Evolutionary conservation across 1,140 invertebrate species (phyloP).

Genomic region (Drosophila persimilis): DNA sequence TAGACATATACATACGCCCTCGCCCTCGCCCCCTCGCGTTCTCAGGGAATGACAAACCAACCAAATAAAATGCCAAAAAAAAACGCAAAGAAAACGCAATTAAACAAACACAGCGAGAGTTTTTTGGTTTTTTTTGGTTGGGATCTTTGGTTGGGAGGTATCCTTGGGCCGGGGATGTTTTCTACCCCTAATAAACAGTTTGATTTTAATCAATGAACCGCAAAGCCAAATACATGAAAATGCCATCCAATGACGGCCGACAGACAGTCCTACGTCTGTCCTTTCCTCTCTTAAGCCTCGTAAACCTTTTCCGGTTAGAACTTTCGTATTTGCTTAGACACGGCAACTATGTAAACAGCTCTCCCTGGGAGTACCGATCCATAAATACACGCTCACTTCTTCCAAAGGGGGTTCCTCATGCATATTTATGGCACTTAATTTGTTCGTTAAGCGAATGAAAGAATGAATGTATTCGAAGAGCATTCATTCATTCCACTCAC

Average conservation of each 20-base stretch:
- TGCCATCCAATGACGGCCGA: constrained; percentile 51
- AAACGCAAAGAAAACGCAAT: constrained; percentile 59
- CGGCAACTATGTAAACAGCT: constrained; percentile 62
- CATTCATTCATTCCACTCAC: constrained; percentile 42
- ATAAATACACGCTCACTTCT: not conserved
- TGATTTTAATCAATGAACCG: constrained; percentile 79
- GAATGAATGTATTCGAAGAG: constrained; percentile 32
- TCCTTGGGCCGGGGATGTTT: not conserved
- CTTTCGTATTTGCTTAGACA: constrained; percentile 57
- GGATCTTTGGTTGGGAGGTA: not conserved
- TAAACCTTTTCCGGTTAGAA: constrained; percentile 59
- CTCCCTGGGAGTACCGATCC: constrained; percentile 24
- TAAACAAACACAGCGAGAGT: constrained; percentile 67
- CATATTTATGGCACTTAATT: constrained; percentile 78
- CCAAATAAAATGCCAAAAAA: constrained; percentile 10
- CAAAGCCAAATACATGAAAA: constrained; percentile 68
- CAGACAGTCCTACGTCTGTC: constrained; percentile 24
- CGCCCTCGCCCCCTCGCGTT: too few relatives aligned
- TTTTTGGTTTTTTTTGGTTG: not conserved
- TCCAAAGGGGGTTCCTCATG: constrained; percentile 55
- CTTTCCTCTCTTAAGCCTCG: constrained; percentile 48
- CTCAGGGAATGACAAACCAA: constrained; percentile 64
- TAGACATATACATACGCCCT: constrained; percentile 30
- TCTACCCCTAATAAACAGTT: constrained; percentile 60
- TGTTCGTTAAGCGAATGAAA: constrained; percentile 45